Base-by-base conservation (phyloP, 1,140 invertebrate species). In the Drosophila pallidifrons region DNA sequence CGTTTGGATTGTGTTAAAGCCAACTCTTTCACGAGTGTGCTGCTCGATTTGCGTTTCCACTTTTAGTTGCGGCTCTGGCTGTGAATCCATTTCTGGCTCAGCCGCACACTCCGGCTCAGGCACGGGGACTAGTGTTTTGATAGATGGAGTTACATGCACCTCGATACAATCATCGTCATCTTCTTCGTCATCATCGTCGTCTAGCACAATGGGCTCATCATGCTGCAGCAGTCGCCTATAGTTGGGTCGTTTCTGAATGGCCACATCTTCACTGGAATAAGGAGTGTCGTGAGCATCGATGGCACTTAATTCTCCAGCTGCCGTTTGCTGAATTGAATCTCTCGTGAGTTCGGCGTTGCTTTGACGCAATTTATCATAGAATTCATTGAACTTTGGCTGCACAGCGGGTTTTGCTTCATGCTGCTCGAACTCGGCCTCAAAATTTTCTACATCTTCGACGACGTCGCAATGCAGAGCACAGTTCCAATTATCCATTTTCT, bases 381-480 rank as follows among this genome's bases (percentile, higher is more conserved):
- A 91, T 7, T 80, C 68, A 0, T 7, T 1, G 25, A 88, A 91
- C 16, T 77, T 78, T 15, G 69, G 74, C 5, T 74, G 51, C 1
- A 70, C 74, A 0, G 35, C 32, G 1, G 49, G 43, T 0, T 64
- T 32, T 1, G 79, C 69, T 30, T 90, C 78, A 1, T 79, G 69
- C 46, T 69, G 47, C 5, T 80, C 68, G 13, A 92, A 92, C 6
- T 58, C 57, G 0, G 79, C 67, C 35, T 89, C 88, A 25, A 92
- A 92, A n/a, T 60, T 79, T 10, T 79, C 81, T 3, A 92, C 91
- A 68, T 92, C 91, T 35, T 92, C 91, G 10, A 92, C 85, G 20
- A 66, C 82, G 16, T 82, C 86, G 41, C 81, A 76, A 5, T 80
- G 74, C 0, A 57, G 45, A 10, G 59, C 75, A 43, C 57, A 61